Base-by-base conservation (phyloP, 2,888 invertebrate genomes). In the Apamea monoglypha region DNA sequence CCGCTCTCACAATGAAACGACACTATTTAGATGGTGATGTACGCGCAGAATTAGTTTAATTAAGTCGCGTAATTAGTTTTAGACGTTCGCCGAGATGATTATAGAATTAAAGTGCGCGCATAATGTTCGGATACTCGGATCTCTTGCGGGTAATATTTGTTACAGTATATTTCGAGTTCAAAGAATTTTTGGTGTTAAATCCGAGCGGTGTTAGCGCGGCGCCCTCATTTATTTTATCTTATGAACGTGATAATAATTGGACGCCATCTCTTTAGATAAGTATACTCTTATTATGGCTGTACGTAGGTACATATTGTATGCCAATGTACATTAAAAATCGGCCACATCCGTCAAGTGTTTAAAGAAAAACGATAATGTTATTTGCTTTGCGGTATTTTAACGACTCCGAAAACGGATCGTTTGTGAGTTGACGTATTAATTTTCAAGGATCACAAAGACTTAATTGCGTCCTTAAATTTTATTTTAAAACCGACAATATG, bases 11-110 rank as follows among this genome's bases (percentile, higher is more conserved):
- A 96, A 96, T 96, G 95, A 95, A 94, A 93, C 92, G 93, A 93
- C 93, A 94, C 94, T 95, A 93, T 94, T 96, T 95, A 96, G 94
- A 95, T 94, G 94, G 93, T 96, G 96, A 96, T 95, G 91, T 95
- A 96, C 93, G 93, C 90, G 89, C 85, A 90, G 92, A 95, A 94
- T 96, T 96, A 95, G 94, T 94, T 93, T 96, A 96, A 96, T 96
- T 96, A 96, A 94, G 93, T 94, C 92, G 91, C 91, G 92, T 95
- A 95, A 96, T 96, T 96, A 96, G 96, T 94, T 95, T 92, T 91
- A 92, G 92, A 90, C 91, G 90, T 90, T 92, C 86, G 85, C 88
- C 88, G 92, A 90, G 91, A 92, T 92, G 92, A 90, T 91, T 92
- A 91, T 92, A 91, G 93, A 93, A 93, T 93, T 90, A 88, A 89